phyloP scores from a whole-genome alignment of 2,888 invertebrate species.

The Microplitis manilae region DNA sequence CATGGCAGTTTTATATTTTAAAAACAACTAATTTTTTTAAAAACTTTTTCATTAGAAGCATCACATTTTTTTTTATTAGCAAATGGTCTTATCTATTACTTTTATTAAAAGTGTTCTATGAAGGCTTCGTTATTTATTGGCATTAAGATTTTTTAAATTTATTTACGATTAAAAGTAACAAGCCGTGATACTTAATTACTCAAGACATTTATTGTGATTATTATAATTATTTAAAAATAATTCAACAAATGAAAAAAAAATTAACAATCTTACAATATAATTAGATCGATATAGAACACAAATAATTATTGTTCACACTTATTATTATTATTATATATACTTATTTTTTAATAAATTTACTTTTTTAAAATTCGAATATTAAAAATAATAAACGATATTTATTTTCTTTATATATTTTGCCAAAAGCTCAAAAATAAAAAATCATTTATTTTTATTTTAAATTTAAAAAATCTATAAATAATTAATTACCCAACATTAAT shows the following conservation, averaged over 20 bases:
- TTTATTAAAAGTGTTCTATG: not conserved
- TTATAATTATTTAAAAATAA: not conserved
- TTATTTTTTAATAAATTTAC: constrained; percentile 6
- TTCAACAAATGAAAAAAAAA: not conserved
- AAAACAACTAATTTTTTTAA: constrained; percentile 42
- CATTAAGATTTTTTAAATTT: not conserved
- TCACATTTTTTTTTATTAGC: constrained; percentile 19
- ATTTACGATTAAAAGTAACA: not conserved
- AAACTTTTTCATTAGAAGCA: constrained; percentile 37
- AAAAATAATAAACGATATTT: not conserved
- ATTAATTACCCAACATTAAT: not conserved
- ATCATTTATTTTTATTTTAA: not conserved
- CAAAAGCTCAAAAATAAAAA: too few species aligned
- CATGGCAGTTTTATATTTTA: constrained; percentile 58
- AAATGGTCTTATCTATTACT: constrained; percentile 8
- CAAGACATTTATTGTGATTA: not conserved
- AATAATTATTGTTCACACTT: not conserved
- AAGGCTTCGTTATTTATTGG: constrained; percentile 5
- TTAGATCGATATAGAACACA: not conserved
- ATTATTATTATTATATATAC: not conserved
- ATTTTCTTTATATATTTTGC: not conserved
- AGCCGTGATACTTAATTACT: not conserved
- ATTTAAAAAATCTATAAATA: not conserved
- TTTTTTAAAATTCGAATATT: constrained; percentile 12
- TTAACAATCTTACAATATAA: not conserved